Evolutionary conservation across 1,140 invertebrate genomes (phyloP), one percentile per base, ranked within the genome.

Genomic region (Heliconius hewitsoni): DNA sequence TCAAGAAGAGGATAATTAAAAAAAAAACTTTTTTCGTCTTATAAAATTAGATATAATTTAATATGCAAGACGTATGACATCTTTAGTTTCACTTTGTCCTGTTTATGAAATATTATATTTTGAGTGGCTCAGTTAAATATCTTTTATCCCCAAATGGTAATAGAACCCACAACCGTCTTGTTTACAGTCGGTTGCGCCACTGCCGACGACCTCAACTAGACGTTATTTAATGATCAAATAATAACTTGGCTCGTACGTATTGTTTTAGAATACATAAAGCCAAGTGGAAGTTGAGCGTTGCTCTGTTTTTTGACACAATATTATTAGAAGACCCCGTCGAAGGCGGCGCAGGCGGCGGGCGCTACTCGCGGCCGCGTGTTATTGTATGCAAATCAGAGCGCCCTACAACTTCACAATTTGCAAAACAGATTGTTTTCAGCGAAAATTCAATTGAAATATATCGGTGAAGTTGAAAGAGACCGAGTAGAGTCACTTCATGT

Each of bases 351-450:
- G 55, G 77, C 18, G 4, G 78, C 39, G 34, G 34, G 34, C 34
- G 30, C 30, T 34, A 34, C 30, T 34, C 30, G 77, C n/a, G 4
- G 78, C 39, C 42, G 34, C 81, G 77, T 86, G 84, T 88, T 89
- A 87, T 89, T 87, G 76, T 87, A 89, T 91, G 88, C 84, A 87
- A 90, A 90, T 88, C 77, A 75, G 71, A 71, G 75, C 81, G 66
- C 82, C 82, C 84, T 84, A 83, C 50, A 86, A 87, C 86, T 87
- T 87, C 83, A 86, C 84, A 87, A 84, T 87, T 91, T 88, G 86
- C 79, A 86, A 89, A 91, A 91, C 88, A 88, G 86, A 89, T 91
- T 90, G 89, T 90, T 90, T 91, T 85, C 86, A 84, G 84, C 82
- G 81, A 86, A 80, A 76, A 90, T 88, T 88, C 79, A 80, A 80